Evolutionary conservation across 2,113 vertebrate genomes (phyloP), one percentile per base, ranked within the genome.

Genomic region (Etia nguti): DNA sequence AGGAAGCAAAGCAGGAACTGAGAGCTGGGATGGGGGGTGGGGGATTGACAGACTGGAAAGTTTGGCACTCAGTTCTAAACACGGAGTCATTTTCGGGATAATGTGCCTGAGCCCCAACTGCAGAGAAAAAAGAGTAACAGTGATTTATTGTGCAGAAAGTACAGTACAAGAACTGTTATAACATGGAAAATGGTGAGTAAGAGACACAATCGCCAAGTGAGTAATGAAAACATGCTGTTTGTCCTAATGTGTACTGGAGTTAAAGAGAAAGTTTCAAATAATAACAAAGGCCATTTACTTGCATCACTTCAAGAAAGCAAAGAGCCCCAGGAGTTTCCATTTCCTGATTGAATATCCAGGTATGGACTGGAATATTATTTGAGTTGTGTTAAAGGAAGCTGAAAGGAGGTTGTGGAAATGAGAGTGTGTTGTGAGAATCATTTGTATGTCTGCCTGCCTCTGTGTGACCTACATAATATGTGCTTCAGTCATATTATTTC

Each of bases 281-380:
- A 20, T 9, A 59, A 54, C 4, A 6, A 56, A 4, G 31, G 16
- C 11, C 29, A 24, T 46, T 8, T 54, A 59, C 22, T 29, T 52
- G 46, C 10, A 77, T 31, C 10, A 0, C 50, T 70, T 80, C 1
- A 55, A 82, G 22, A 38, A 38, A 85, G n/a, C 48, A 50, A 15
- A 3, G 62, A n/a, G 41, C 75, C 20, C 48, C 10, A 12, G 16
- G 65, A 73, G 8, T 77, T 84, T 70, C 56, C 13, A 13, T 73
- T 8, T 57, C 34, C 56, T 91, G 88, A 93, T 93, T 24, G 22
- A 4, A 92, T 81, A 92, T 83, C 88, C 93, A 95, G 92, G 83
- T 79, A 2, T 46, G n/a, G 3, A 26, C 41, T 31, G 89, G 83
- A 92, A 91, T 88, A 82, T 85, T 80, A 36, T 12, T 75, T 82